Percentiles rank a stretch among this genome's conserved stretches.
Evolutionary conservation across 1,140 invertebrate species (phyloP).

Genomic region (Drosophila bipectinata): DNA sequence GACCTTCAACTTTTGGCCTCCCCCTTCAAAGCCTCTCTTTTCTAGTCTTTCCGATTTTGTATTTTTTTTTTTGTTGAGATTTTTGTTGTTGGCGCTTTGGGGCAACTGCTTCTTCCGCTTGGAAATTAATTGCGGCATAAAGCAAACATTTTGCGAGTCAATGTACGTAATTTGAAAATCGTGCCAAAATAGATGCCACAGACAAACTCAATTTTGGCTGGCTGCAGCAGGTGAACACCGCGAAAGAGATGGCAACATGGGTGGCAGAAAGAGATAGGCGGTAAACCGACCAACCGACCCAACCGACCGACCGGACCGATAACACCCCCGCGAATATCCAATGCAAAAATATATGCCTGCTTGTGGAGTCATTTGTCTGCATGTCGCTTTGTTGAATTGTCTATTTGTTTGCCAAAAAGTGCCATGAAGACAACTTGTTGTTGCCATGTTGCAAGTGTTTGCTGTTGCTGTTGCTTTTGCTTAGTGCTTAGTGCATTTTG

Average conservation of each 20-base stretch:
- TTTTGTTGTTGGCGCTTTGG: constrained; percentile 17
- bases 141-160: constrained; percentile 81
- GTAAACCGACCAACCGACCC: not conserved
- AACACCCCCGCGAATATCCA: constrained; percentile 72
- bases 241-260: constrained; percentile 1
- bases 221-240: constrained; percentile 61
- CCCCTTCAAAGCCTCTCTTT: constrained; percentile 1
- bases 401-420: constrained; percentile 82
- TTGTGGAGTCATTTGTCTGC: constrained; percentile 74
- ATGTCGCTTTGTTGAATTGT: constrained; percentile 79
- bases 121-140: constrained; percentile 81
- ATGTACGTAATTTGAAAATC: constrained; percentile 83
- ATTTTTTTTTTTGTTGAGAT: not conserved
- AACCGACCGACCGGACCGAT: constrained; percentile 11
- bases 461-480: not conserved
- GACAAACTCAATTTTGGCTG: constrained; percentile 34
- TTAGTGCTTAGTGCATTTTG: no score
- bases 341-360: constrained; percentile 28
- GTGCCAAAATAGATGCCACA: constrained; percentile 76
- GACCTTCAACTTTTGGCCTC: constrained; percentile 70
- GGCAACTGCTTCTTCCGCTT: constrained; percentile 70
- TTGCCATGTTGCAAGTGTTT: constrained; percentile 31
- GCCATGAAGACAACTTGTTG: constrained; percentile 80
- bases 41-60: constrained; percentile 8
- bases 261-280: constrained; percentile 1